phyloP scores from a whole-genome alignment of 2,797 vertebrate genomes.

The Sparidentex hasta region DNA sequence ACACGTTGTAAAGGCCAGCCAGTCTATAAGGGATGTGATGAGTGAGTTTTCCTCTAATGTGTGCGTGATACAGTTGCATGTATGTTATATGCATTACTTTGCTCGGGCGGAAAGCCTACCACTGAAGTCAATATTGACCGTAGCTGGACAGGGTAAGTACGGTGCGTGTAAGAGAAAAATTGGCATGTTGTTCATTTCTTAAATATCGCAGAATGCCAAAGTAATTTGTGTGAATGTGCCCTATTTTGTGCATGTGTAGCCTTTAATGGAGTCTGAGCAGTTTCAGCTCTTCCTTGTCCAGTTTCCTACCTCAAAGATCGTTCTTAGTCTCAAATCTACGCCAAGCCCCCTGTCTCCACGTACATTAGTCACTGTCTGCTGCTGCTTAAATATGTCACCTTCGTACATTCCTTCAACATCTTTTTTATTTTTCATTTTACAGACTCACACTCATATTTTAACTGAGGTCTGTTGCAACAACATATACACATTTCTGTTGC shows the following conservation, averaged over 20 bases:
- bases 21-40: conserved; percentile 39
- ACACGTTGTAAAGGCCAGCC: conserved; percentile 35
- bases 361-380: conserved; percentile 23
- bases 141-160: conserved; percentile 49
- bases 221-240: conserved; percentile 26
- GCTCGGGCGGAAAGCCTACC: conserved; percentile 57
- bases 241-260: conserved; percentile 12
- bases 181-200: conserved; percentile 55
- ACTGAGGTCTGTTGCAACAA: conserved; percentile 15
- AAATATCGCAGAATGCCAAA: conserved; percentile 45
- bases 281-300: neutral
- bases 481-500: conserved; percentile 35
- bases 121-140: conserved; percentile 81
- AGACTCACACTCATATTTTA: conserved; percentile 11
- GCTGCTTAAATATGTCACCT: conserved; percentile 23
- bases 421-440: conserved; percentile 30
- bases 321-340: conserved; percentile 25
- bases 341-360: conserved; percentile 9
- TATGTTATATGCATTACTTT: conserved; percentile 53
- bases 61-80: conserved; percentile 38
- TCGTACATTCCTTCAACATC: conserved; percentile 27
- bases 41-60: conserved; percentile 48
- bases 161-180: conserved; percentile 47
- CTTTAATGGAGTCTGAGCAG: conserved; percentile 23
- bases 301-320: conserved; percentile 28